Conservation (phyloP, 2,797 vertebrate genomes). For the Manis crassicaudata region DNA sequence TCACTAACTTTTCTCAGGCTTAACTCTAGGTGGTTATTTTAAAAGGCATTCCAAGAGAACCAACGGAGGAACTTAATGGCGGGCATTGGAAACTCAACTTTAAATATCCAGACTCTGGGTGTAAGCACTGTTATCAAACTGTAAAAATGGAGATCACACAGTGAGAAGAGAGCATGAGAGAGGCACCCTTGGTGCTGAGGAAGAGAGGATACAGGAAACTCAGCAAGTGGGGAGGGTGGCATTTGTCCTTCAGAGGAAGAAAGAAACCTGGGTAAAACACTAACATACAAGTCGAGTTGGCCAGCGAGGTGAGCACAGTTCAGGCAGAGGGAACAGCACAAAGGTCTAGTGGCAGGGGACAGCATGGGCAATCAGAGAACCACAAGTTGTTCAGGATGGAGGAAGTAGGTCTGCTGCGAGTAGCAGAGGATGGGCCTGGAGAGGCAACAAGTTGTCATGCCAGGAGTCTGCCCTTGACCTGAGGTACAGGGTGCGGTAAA, state of each 20-base stretch:
- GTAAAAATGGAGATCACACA: background rate
- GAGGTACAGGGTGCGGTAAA: background rate
- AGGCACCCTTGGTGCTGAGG: background rate
- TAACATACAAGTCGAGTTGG: background rate
- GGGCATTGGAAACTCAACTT: background rate
- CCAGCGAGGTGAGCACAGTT: background rate
- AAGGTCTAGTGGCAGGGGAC: background rate
- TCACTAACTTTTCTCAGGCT: background rate
- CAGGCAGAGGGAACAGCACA: background rate
- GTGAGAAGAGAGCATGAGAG: background rate
- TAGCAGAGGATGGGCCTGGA: background rate
- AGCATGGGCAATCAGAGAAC: background rate
- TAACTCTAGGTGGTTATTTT: background rate
- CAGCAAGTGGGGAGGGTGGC: background rate
- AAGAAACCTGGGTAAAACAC: background rate
- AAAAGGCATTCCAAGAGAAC: background rate
- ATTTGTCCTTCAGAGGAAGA: background rate
- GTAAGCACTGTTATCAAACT: background rate
- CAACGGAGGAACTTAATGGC: background rate
- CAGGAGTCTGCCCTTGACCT: background rate
- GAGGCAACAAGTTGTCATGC: background rate
- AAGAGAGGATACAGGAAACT: background rate
- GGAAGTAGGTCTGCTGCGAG: background rate
- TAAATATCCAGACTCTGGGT: background rate
- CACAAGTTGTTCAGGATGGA: background rate